A percentile compares a stretch with the other conserved stretches of the same genome.
Conservation (phyloP, 2,113 vertebrate species). For the Benitochromis conjunctus region DNA sequence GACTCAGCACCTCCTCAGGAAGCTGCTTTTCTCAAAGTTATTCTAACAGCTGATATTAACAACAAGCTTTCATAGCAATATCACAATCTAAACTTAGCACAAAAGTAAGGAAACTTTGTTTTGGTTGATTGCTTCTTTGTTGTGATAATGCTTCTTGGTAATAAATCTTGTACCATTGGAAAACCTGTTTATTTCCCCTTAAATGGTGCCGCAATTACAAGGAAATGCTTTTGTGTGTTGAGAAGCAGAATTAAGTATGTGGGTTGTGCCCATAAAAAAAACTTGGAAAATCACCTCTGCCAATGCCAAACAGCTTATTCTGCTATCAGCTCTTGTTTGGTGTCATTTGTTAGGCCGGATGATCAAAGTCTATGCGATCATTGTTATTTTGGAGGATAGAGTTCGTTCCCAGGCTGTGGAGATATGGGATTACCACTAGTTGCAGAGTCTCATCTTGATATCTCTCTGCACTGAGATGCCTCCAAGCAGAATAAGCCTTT, state of each 20-base stretch:
- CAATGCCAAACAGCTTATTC: neutral
- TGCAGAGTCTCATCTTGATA: neutral
- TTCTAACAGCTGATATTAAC: neutral
- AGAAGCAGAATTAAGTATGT: neutral
- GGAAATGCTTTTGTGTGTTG: neutral
- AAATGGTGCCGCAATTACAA: accelerated
- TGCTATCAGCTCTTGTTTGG: neutral
- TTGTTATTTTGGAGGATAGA: neutral
- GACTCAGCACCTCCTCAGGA: neutral
- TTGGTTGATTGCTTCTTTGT: neutral
- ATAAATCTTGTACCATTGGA: too few species aligned
- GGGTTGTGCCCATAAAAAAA: neutral
- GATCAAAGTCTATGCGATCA: accelerated
- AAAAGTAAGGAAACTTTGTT: neutral
- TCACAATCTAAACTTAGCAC: neutral
- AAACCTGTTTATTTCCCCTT: too few species aligned
- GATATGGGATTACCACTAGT: accelerated
- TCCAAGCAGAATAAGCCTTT: neutral
- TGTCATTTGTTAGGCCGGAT: neutral
- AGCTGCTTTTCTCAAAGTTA: neutral
- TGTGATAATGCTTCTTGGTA: too few species aligned
- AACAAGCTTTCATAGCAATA: neutral
- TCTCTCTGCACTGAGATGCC: neutral
- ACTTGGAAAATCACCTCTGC: neutral
- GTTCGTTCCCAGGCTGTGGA: neutral